Percentiles rank a stretch among this genome's conserved stretches.
phyloP scores from a whole-genome alignment of 2,888 invertebrate species.

The Loripinus fragilis region DNA sequence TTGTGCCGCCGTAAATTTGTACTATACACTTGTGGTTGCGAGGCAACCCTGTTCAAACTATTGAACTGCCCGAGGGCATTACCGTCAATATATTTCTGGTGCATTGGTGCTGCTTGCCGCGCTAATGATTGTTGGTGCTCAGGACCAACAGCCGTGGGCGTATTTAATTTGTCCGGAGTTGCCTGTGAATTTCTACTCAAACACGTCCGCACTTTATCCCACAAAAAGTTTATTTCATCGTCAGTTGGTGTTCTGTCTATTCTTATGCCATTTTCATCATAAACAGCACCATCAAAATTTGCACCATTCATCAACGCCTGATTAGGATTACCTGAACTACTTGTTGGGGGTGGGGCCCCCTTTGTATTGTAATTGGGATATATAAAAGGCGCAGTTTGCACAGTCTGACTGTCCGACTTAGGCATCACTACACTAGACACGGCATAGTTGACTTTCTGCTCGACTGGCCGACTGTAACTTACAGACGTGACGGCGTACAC shows the following conservation, averaged over 20 bases:
- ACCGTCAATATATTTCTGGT: constrained; percentile 79
- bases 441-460: constrained; percentile 63
- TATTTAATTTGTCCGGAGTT: constrained; percentile 42
- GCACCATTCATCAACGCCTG: constrained; percentile 42
- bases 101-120: constrained; percentile 69
- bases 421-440: constrained; percentile 57
- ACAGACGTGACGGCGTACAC: constrained; percentile 44
- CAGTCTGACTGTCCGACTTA: constrained; percentile 41
- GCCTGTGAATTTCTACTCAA: constrained; percentile 61
- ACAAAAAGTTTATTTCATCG: constrained; percentile 82
- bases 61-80: constrained; percentile 67
- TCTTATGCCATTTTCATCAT: constrained; percentile 74
- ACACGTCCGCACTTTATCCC: constrained; percentile 82
- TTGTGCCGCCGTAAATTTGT: constrained; percentile 46
- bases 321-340: constrained; percentile 43
- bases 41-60: constrained; percentile 56
- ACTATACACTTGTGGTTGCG: constrained; percentile 30
- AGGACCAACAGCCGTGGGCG: constrained; percentile 19
- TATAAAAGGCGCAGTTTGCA: constrained; percentile 39
- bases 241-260: constrained; percentile 83
- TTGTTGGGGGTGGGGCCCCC: constrained; percentile 36
- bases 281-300: constrained; percentile 61
- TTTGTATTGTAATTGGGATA: constrained; percentile 43
- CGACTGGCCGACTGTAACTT: constrained; percentile 43
- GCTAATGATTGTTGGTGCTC: constrained; percentile 35